Base-by-base conservation (phyloP, 1,140 invertebrate genomes). In the Dreissena rostriformis region DNA sequence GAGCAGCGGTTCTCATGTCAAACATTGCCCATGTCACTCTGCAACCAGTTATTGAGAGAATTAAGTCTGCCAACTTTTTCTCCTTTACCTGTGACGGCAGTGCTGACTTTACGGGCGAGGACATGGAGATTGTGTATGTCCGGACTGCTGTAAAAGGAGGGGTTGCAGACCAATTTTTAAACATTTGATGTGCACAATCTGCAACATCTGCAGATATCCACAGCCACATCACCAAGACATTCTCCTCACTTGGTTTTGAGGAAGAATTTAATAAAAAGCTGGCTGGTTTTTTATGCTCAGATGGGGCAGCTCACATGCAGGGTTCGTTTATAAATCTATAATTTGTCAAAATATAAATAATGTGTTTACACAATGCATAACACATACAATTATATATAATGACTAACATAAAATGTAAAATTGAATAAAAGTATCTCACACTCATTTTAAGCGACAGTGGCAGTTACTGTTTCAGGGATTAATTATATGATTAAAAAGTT, bases 251-350 rank as follows among this genome's bases (percentile, higher is more conserved):
- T 19, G 28, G 55, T 17, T 57, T 29, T 26, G 15, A 10, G 22
- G 6, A 24, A 39, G 17, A n/a, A n/a, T n/a, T n/a, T n/a, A n/a
- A n/a, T n/a, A 55, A 15, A 19, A 80, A 80, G 53, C 17, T 70
- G 17, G 77, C 57, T 51, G 77, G 52, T 4, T 80, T 80, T 49
- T n/a, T n/a, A n/a, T 80, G 77, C 28, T 24, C 77, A 39, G 77
- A 80, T 80, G 77, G 77, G 71, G 73, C 73, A 28, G 49, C 55
- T 15, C 57, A 80, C 49, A 80, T 80, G 67, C 77, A 80, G 71
- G 77, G 77, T 70, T 51, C 17, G 70, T 67, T 29, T n/a, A n/a
- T n/a, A n/a, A n/a, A n/a, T n/a, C n/a, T n/a, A n/a, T n/a, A n/a
- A n/a, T n/a, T n/a, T n/a, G n/a, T n/a, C n/a, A n/a, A n/a, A n/a